These are phyloP conservation scores for Meganola albula DNA, from an alignment of 2,888 invertebrate genomes.

Conservation along the genomic window DNA sequence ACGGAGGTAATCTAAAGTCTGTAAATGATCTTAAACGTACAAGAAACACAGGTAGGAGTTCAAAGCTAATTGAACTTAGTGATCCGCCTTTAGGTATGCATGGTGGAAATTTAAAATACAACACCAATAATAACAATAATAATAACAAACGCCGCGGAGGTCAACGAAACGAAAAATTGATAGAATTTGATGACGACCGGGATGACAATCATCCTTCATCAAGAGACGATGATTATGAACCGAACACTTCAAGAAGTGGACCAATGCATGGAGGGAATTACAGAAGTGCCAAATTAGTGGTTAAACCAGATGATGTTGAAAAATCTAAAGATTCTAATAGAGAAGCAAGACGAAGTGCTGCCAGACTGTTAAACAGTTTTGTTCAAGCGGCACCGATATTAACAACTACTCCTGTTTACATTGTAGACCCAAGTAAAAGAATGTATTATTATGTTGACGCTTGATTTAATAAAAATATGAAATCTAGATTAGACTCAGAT, in stretches of 20 bases:
- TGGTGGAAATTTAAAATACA: conserved; percentile 46
- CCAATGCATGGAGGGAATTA: conserved; percentile 68
- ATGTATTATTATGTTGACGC: conserved; percentile 71
- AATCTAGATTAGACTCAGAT: too few relatives aligned
- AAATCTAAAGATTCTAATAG: conserved; percentile 25
- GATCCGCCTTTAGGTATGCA: conserved; percentile 35
- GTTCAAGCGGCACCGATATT: conserved; percentile 57
- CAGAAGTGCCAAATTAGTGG: conserved; percentile 48
- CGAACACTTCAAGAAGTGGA: conserved; percentile 35
- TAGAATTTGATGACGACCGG: conserved; percentile 46
- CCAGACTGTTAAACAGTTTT: conserved; percentile 55
- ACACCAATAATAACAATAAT: too few relatives aligned
- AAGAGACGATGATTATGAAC: conserved; percentile 34
- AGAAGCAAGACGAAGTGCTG: conserved; percentile 41
- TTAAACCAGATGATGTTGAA: conserved; percentile 23
- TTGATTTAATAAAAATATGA: conserved; percentile 16
- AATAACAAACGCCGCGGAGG: conserved; percentile 27
- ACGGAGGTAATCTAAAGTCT: conserved; percentile 40
- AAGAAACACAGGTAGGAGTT: conserved; percentile 34
- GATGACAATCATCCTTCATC: conserved; percentile 30
- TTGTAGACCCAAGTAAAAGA: conserved; percentile 70
- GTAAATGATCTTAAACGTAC: conserved; percentile 27
- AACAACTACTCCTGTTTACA: conserved; percentile 58
- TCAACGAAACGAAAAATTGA: conserved; percentile 44
- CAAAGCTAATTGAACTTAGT: conserved; percentile 41